phyloP scores from a whole-genome alignment of 2,797 vertebrate species.

The Gallirallus australis region DNA sequence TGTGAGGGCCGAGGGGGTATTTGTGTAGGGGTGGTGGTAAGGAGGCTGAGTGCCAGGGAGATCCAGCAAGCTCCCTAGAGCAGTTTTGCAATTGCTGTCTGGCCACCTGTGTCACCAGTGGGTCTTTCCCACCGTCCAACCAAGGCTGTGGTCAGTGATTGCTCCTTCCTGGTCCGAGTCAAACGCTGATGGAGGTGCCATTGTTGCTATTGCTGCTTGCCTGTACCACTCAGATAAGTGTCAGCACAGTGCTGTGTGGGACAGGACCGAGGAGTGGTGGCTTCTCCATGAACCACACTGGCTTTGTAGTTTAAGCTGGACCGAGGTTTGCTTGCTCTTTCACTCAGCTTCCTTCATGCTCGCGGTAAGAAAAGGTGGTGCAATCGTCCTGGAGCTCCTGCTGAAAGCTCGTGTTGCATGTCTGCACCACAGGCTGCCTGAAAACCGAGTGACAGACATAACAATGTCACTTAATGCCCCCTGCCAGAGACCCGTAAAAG shows the following conservation, averaged over 20 bases:
- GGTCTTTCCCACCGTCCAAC: neutral
- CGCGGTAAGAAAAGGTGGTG: neutral
- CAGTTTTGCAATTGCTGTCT: neutral
- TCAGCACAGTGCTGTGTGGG: accelerated
- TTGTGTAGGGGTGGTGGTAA: neutral
- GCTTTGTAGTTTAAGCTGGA: neutral
- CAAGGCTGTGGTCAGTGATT: neutral
- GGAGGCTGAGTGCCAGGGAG: accelerated
- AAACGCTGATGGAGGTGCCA: too few species aligned
- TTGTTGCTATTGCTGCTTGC: neutral
- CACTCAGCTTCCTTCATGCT: neutral
- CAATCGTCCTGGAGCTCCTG: accelerated
- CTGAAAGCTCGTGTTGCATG: neutral
- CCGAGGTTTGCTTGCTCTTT: neutral
- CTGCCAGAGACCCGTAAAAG: neutral
- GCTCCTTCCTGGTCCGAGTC: neutral
- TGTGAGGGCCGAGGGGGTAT: accelerated
- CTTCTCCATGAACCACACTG: neutral
- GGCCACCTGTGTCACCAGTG: neutral
- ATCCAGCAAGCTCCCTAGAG: neutral
- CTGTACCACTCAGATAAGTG: neutral
- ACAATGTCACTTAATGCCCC: too few species aligned
- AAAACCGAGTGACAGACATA: neutral
- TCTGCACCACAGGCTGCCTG: neutral
- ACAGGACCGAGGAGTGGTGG: neutral